phyloP scores from a whole-genome alignment of 1,140 invertebrate genomes.

The Anagrus nilaparvatae region DNA sequence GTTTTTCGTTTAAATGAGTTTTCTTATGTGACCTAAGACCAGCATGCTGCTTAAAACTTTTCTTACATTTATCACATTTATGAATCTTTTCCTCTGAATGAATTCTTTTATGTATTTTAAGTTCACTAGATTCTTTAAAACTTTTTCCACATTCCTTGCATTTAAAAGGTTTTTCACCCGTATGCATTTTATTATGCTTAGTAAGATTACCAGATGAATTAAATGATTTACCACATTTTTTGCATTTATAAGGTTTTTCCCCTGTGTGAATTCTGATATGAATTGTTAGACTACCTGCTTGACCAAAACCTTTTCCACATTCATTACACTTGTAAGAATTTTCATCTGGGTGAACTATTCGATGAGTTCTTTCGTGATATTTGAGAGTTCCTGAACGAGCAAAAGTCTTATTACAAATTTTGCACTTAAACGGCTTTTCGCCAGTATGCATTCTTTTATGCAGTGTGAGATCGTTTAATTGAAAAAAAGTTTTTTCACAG shows the following conservation, averaged over 20 bases:
- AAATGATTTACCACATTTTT: slow-evolving; percentile 54
- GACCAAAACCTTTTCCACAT: slow-evolving; percentile 59
- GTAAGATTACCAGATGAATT: too few species aligned
- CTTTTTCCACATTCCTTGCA: slow-evolving; percentile 44
- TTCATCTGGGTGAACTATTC: slow-evolving; percentile 54
- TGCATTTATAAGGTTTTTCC: slow-evolving; percentile 35
- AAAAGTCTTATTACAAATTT: slow-evolving; percentile 40
- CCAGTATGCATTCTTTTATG: too few species aligned
- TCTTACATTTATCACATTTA: slow-evolving; percentile 61
- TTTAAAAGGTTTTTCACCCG: slow-evolving; percentile 42
- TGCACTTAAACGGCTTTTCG: too few species aligned
- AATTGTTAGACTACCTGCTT: slow-evolving; percentile 11
- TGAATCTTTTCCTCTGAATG: slow-evolving; percentile 67
- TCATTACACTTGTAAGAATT: slow-evolving; percentile 64
- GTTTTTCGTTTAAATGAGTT: slow-evolving; percentile 13
- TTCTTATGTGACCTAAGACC: slow-evolving; percentile 10
- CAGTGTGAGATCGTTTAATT: too few species aligned
- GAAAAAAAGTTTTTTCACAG: too few species aligned
- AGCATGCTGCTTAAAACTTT: slow-evolving; percentile 45
- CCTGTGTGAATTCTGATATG: slow-evolving; percentile 13
- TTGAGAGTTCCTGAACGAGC: slow-evolving; percentile 45
- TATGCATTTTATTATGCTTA: slow-evolving; percentile 70
- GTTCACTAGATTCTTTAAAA: slow-evolving; percentile 47
- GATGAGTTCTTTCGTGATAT: slow-evolving; percentile 40
- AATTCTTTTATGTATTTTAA: slow-evolving; percentile 43